Evolutionary conservation across 2,797 vertebrate species (phyloP), one percentile per base, ranked within the genome.

Genomic region (Megaceryle alcyon): DNA sequence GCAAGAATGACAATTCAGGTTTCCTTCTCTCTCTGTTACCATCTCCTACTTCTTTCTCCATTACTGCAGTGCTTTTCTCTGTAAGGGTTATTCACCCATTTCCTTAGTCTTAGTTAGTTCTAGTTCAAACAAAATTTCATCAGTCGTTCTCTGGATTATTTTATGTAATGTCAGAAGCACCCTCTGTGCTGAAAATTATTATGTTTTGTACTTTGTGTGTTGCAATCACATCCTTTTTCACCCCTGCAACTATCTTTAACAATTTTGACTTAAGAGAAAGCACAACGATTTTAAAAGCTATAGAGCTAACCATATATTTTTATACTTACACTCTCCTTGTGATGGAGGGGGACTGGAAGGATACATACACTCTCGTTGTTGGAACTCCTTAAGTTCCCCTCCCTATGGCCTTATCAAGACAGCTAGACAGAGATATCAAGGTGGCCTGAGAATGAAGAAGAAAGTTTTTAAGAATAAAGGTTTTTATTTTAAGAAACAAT

Each of bases 401-500:
- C 51, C 33, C n/a, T 37, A 7, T 25, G n/a, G n/a, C 22, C 35
- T 88, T 78, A 76, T 19, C 43, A 86, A 64, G 87, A 57, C 35
- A 69, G 14, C 1, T 4, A 86, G 39, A 20, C 18, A 13, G 12
- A 94, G n/a, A 43, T 86, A 90, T 82, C 43, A 73, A 90, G 63
- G 73, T 48, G 25, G 6, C 20, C 83, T 4, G 20, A 81, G 26
- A 56, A 48, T 13, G 46, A 46, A 9, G 57, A 87, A 78, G 33
- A 57, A 4, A 60, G 41, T 10, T 66, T 82, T 83, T 68, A 63
- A 53, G 14, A 79, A 60, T 29, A 82, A 72, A 51, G 4, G 6
- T 5, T 69, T 94, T 91, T 73, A 88, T 94, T 95, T 92, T 94
- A 86, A 84, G 90, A 88, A 84, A 68, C 66, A 64, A 48, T 28